A percentile compares a stretch with the other conserved stretches of the same genome.
Conservation (phyloP, 2,888 invertebrate species). For the Neoaliturus tenellus region DNA sequence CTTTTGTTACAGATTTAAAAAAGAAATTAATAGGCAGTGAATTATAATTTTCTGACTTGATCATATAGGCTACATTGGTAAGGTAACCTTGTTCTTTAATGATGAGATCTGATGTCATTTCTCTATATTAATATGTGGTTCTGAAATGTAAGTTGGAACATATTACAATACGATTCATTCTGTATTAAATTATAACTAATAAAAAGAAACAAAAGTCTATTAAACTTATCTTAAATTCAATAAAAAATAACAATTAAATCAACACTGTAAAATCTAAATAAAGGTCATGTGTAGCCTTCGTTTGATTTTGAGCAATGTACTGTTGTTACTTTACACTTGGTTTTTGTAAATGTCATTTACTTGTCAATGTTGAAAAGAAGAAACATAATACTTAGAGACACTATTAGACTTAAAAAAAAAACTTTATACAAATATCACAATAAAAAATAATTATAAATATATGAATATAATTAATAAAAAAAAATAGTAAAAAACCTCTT, state of each 20-base stretch:
- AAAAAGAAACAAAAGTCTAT: too few species aligned
- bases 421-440: neutral
- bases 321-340: too few species aligned
- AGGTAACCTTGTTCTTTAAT: neutral
- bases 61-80: neutral
- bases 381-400: neutral
- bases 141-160: too few species aligned
- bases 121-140: neutral
- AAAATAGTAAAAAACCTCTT: neutral
- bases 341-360: neutral
- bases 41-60: neutral
- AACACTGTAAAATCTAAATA: too few species aligned
- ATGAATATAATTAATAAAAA: too few species aligned
- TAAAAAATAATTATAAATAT: neutral
- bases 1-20: neutral
- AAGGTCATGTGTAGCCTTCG: too few species aligned
- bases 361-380: neutral
- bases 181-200: too few species aligned
- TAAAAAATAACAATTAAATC: too few species aligned
- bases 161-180: too few species aligned
- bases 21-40: neutral
- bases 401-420: neutral
- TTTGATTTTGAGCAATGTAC: too few species aligned
- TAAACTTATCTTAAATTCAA: too few species aligned
- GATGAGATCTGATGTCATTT: neutral